Conservation (phyloP, 2,113 vertebrate genomes). For the Carlito syrichta region DNA sequence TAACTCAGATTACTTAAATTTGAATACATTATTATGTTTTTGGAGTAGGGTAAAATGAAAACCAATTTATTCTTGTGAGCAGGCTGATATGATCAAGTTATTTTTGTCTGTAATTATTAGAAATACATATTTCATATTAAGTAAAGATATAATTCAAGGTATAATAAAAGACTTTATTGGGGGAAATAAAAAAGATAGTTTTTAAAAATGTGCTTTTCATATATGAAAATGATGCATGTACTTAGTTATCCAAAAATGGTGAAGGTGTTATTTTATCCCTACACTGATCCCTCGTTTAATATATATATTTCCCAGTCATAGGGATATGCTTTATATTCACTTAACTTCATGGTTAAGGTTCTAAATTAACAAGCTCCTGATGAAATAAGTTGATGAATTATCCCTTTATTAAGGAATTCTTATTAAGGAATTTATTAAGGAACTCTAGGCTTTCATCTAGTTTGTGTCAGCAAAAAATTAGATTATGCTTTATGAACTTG, state of each 20-base stretch:
- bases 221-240: not conserved
- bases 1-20: not conserved
- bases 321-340: not conserved
- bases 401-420: not conserved
- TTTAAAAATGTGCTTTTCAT: conserved; percentile 29
- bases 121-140: conserved; percentile 34
- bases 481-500: not conserved
- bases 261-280: not conserved
- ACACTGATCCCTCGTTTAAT: not conserved
- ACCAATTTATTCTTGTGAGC: not conserved
- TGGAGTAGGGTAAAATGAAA: not conserved
- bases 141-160: no score
- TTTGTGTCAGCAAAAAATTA: conserved; percentile 25
- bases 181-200: conserved; percentile 1
- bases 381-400: conserved; percentile 26
- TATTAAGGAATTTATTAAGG: no score
- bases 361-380: conserved; percentile 10
- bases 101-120: conserved; percentile 21
- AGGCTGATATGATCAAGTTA: not conserved
- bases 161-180: not conserved
- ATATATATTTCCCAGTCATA: not conserved
- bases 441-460: conserved; percentile 6
- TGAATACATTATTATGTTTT: conserved; percentile 7
- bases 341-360: conserved; percentile 30
- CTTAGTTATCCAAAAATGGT: conserved; percentile 11